These are phyloP conservation scores for Stegastes partitus DNA, from an alignment of 2,113 vertebrate genomes.

Conservation along the genomic window DNA sequence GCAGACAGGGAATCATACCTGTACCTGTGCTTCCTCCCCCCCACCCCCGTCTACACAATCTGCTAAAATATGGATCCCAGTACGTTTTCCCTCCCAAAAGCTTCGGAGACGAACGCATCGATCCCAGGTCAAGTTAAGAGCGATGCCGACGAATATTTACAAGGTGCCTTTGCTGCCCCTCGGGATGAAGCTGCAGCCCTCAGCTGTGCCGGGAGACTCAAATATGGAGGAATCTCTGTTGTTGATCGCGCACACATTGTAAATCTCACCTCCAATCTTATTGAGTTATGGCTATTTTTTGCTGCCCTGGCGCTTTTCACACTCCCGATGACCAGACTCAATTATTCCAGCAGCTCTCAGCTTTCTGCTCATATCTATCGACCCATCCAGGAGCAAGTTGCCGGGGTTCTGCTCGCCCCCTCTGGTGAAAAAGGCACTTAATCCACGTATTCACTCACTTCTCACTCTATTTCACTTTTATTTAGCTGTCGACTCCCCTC, in stretches of 20 bases:
- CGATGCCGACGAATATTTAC: constrained; percentile 60
- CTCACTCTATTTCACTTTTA: constrained; percentile 67
- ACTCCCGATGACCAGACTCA: constrained; percentile 62
- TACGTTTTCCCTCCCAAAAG: constrained; percentile 6
- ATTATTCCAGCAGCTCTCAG: constrained; percentile 68
- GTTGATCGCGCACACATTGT: constrained; percentile 68
- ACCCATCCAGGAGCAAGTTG: constrained; percentile 56
- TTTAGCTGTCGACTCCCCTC: constrained; percentile 33
- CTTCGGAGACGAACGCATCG: constrained; percentile 34
- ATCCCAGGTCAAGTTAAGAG: constrained; percentile 25
- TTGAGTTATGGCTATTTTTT: constrained; percentile 74
- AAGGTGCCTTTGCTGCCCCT: constrained; percentile 60
- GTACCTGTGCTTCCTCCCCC: not conserved
- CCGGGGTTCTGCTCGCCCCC: constrained; percentile 25
- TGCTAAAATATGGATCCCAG: not conserved
- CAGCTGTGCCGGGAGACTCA: constrained; percentile 43
- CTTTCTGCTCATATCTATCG: constrained; percentile 71
- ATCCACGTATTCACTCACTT: constrained; percentile 43
- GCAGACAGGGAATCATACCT: constrained; percentile 13
- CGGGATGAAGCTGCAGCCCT: constrained; percentile 31
- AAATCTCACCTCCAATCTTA: constrained; percentile 72
- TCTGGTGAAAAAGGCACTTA: constrained; percentile 46
- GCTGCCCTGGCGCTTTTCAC: constrained; percentile 73
- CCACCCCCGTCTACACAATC: not conserved
- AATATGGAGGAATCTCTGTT: constrained; percentile 65